Conservation (phyloP, 2,797 vertebrate genomes). For the Acanthurus leucopareius region DNA sequence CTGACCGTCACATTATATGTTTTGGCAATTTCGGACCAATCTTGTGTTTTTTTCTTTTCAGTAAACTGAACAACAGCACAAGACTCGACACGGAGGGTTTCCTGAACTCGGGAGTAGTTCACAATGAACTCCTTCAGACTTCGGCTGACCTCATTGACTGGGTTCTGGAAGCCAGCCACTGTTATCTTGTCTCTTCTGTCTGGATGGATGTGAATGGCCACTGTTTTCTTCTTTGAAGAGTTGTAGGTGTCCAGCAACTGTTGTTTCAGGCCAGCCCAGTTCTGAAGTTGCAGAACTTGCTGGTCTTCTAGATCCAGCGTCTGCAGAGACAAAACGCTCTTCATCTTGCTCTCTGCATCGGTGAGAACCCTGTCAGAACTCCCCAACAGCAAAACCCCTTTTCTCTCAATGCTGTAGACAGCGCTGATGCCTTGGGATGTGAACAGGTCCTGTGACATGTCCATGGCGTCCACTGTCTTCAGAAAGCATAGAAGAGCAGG, state of each 20-base stretch:
- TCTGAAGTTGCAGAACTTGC: slow-evolving; percentile 63
- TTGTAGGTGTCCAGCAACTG: slow-evolving; percentile 67
- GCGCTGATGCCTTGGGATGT: slow-evolving; percentile 80
- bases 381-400: slow-evolving; percentile 76
- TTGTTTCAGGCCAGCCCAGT: slow-evolving; percentile 80
- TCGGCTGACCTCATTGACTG: slow-evolving; percentile 76
- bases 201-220: slow-evolving; percentile 63
- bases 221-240: slow-evolving; percentile 60
- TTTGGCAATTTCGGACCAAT: slow-evolving; percentile 58
- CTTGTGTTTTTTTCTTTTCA: slow-evolving; percentile 65
- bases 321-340: slow-evolving; percentile 57
- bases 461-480: slow-evolving; percentile 67
- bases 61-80: slow-evolving; percentile 81
- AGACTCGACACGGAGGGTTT: slow-evolving; percentile 69
- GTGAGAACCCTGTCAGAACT: slow-evolving; percentile 65
- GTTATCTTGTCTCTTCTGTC: slow-evolving; percentile 57
- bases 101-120: slow-evolving; percentile 74
- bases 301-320: slow-evolving; percentile 77
- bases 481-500: slow-evolving; percentile 84
- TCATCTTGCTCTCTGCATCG: slow-evolving; percentile 84
- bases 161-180: slow-evolving; percentile 81
- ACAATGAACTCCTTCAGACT: slow-evolving; percentile 82
- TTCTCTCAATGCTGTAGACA: slow-evolving; percentile 75
- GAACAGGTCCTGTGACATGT: slow-evolving; percentile 85
- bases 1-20: slow-evolving; percentile 59